Conservation (phyloP, 2,113 vertebrate species). For the human region DNA sequence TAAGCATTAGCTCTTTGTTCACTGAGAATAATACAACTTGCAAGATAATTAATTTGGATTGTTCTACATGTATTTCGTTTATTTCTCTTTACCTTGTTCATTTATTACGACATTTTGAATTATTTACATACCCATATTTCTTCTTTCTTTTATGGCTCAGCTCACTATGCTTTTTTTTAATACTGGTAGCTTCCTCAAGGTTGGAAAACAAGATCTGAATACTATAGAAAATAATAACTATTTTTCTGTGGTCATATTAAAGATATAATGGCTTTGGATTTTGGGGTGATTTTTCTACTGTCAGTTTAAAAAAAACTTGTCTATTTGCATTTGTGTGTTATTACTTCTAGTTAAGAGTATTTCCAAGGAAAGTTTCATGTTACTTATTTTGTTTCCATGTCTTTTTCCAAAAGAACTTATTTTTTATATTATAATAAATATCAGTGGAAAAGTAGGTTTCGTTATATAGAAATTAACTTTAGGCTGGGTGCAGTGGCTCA, state of each 20-base stretch:
- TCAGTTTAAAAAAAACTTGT: not conserved
- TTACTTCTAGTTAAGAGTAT: constrained; percentile 35
- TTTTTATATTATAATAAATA: not conserved
- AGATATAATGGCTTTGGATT: not conserved
- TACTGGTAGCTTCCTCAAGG: constrained; percentile 10
- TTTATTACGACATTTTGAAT: constrained; percentile 37
- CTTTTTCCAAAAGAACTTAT: not conserved
- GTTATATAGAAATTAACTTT: constrained; percentile 23
- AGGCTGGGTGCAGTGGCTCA: no score
- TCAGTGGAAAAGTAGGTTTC: constrained; percentile 16
- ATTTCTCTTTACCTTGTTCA: constrained; percentile 24
- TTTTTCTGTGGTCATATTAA: not conserved
- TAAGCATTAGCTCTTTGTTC: constrained; percentile 49
- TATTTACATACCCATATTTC: not conserved
- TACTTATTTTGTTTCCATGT: constrained; percentile 34
- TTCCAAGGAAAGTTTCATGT: constrained; percentile 36
- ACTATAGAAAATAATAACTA: not conserved
- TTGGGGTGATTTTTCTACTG: not conserved
- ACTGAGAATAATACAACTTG: constrained; percentile 1
- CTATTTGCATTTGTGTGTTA: not conserved
- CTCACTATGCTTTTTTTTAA: not conserved
- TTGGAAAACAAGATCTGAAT: constrained; percentile 46
- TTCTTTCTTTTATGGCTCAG: not conserved
- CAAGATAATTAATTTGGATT: constrained; percentile 16
- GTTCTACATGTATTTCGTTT: constrained; percentile 17